These are phyloP conservation scores for Scortum barcoo DNA, from an alignment of 2,113 vertebrate species.

Conservation along the genomic window DNA sequence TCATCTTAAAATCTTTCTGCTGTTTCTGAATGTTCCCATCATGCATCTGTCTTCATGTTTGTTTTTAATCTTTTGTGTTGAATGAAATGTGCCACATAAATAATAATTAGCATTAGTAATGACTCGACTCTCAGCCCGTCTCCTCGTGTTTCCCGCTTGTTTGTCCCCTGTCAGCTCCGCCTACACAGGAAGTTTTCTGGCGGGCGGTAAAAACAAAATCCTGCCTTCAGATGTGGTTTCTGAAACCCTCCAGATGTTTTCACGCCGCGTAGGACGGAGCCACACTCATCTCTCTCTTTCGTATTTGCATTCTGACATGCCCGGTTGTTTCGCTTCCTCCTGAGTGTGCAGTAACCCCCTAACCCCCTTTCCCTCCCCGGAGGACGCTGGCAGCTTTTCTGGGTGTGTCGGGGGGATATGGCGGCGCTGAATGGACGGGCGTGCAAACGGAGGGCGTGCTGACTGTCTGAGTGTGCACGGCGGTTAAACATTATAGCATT, in stretches of 20 bases:
- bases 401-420: conserved; percentile 52
- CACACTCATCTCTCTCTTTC: background rate
- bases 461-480: conserved; percentile 54
- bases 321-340: conserved; percentile 61
- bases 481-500: conserved; percentile 20
- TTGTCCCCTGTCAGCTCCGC: background rate
- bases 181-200: conserved; percentile 21
- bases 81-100: background rate
- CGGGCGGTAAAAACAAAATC: conserved; percentile 9
- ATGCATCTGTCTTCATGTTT: background rate
- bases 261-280: background rate
- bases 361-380: no score
- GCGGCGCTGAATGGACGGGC: conserved; percentile 22
- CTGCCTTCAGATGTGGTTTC: conserved; percentile 18
- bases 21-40: no score
- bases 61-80: background rate
- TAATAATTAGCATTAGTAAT: background rate
- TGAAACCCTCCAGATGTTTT: conserved; percentile 30
- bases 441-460: conserved; percentile 30
- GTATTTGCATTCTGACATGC: conserved; percentile 60
- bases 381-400: conserved; percentile 45
- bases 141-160: background rate
- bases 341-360: conserved; percentile 17
- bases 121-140: background rate
- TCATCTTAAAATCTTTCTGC: no score